These are phyloP conservation scores for Chaetodon trifasciatus DNA, from an alignment of 2,797 vertebrate species.

Conservation along the genomic window DNA sequence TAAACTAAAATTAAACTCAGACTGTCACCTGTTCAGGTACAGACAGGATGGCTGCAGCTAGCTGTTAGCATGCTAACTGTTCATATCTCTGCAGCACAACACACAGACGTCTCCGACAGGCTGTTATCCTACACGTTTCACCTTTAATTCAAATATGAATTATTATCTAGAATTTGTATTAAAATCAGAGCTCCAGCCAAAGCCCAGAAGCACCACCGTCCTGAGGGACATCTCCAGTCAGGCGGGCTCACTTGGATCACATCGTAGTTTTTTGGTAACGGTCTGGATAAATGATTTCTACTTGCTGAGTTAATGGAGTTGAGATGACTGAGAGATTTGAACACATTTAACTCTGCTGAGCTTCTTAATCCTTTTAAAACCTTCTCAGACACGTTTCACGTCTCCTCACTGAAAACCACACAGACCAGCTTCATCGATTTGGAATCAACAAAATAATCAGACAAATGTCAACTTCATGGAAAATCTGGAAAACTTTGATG, in stretches of 20 bases:
- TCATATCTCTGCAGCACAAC: too few relatives aligned
- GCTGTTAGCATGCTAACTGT: too few relatives aligned
- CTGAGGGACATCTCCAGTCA: too few relatives aligned
- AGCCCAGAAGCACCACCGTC: neutral
- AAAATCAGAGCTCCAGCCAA: neutral
- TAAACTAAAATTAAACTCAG: too few relatives aligned
- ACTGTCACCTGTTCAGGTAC: too few relatives aligned
- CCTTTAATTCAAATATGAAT: too few relatives aligned
- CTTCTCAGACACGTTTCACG: neutral
- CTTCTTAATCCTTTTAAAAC: constrained; percentile 45
- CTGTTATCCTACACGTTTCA: too few relatives aligned
- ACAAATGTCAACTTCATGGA: neutral
- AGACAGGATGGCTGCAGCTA: too few relatives aligned
- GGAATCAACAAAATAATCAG: neutral
- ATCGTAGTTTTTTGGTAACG: too few relatives aligned
- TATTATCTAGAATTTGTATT: neutral
- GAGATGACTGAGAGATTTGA: neutral
- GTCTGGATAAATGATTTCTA: neutral
- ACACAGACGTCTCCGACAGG: too few relatives aligned
- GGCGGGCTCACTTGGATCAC: too few relatives aligned
- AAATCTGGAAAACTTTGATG: neutral
- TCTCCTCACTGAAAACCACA: neutral
- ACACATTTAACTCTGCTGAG: constrained; percentile 14
- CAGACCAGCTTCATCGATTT: neutral
- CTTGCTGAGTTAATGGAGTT: neutral